These are phyloP conservation scores for Ferrisia virgata DNA, from an alignment of 2,888 invertebrate genomes.

Conservation along the genomic window DNA sequence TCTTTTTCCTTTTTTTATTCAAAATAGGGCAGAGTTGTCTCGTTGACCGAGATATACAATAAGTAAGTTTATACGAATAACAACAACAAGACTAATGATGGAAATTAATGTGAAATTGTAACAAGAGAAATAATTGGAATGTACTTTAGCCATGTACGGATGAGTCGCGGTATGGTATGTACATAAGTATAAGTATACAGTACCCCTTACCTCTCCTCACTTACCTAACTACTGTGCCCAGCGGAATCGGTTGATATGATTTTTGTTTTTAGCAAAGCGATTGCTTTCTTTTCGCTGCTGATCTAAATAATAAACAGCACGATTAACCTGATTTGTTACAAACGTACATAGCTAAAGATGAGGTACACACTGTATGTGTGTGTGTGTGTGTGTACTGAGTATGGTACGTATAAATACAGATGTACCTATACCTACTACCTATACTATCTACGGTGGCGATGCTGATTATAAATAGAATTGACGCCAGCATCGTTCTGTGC, in stretches of 20 bases:
- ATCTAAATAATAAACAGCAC: constrained; percentile 39
- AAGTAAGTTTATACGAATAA: no score
- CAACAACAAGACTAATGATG: constrained; percentile 29
- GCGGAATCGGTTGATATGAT: constrained; percentile 11
- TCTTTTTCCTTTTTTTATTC: background rate
- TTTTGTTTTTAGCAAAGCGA: constrained; percentile 27
- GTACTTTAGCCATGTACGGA: constrained; percentile 31
- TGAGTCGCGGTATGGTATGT: constrained; percentile 18
- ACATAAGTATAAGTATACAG: no score
- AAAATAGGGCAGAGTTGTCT: constrained; percentile 25
- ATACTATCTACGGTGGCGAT: no score
- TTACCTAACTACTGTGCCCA: no score
- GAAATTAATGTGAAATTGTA: constrained; percentile 28
- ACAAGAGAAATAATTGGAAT: constrained; percentile 30
- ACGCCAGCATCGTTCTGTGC: background rate
- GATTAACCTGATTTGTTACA: constrained; percentile 30
- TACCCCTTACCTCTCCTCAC: no score
- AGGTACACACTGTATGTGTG: no score
- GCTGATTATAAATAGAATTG: constrained; percentile 10
- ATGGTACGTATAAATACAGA: background rate
- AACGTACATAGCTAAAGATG: no score
- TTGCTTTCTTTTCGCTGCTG: constrained; percentile 33
- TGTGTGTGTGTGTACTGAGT: no score
- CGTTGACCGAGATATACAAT: constrained; percentile 9
- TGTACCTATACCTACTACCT: no score